These are phyloP conservation scores for Diadophis punctatus DNA, from an alignment of 2,113 vertebrate genomes.

Conservation along the genomic window DNA sequence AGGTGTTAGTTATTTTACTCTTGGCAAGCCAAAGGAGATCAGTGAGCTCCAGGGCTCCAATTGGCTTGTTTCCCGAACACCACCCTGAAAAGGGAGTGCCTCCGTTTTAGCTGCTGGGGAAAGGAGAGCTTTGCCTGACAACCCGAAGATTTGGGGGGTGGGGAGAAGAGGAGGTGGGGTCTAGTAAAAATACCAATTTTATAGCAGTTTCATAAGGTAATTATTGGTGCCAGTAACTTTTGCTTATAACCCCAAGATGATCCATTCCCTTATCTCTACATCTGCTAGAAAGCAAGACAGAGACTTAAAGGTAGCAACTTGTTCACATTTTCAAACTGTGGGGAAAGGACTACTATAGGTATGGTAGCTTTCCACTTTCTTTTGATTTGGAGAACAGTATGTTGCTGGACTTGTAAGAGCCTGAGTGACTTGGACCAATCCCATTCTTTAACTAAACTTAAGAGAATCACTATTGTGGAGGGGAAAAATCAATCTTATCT, in stretches of 20 bases:
- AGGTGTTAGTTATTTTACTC: background rate
- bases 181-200: background rate
- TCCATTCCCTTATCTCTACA: background rate
- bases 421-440: background rate
- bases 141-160: background rate
- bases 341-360: background rate
- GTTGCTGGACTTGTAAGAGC: background rate
- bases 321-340: background rate
- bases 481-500: background rate
- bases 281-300: background rate
- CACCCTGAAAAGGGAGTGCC: background rate
- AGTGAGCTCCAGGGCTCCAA: background rate
- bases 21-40: background rate
- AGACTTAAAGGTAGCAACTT: background rate
- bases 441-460: background rate
- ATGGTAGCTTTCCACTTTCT: background rate
- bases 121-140: background rate
- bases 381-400: background rate
- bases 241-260: background rate
- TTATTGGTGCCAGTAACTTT: background rate
- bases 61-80: background rate
- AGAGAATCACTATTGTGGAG: background rate
- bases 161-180: rapidly evolving
- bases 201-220: background rate
- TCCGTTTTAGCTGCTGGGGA: background rate